Evolutionary conservation across 2,888 invertebrate species (phyloP), one percentile per base, ranked within the genome.

Genomic region (Cantharis lateralis): DNA sequence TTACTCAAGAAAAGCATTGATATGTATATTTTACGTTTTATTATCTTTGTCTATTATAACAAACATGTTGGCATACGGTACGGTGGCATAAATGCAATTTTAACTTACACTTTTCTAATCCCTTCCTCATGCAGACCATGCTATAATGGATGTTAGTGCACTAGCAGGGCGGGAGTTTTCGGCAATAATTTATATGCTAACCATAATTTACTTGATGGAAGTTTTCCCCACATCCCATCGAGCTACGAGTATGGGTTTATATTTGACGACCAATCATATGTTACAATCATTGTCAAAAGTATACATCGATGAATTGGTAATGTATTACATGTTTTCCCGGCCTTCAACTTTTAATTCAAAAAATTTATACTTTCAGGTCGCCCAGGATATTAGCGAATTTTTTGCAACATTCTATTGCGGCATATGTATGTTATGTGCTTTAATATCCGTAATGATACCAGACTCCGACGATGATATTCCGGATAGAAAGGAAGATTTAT

Each of bases 321-420:
- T 32, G 5, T 2, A 13, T n/a, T 10, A 10, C 1, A 32, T 1
- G 2, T 32, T 32, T n/a, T 48, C 0, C 32, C 1, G 13, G 13
- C 0, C 1, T 11, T 3, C 2, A 32, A 32, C 4, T 28, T 32
- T 13, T 48, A n/a, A 48, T n/a, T n/a, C 0, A 32, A 13, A n/a
- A n/a, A 10, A 28, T 2, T 28, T 28, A 24, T 5, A 1, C 1
- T 48, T 48, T n/a, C n/a, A 48, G 48, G 0, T 48, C 4, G 1
- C n/a, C 7, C 0, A 1, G n/a, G n/a, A 7, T 0, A n/a, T 0
- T 1, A 48, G 1, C 5, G 7, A n/a, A n/a, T 2, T 48, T n/a
- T n/a, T 48, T 9, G n/a, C 7, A 0, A 2, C 7, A 1, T 48
- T 48, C n/a, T 48, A 2, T 48, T 48, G n/a, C 5, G 48, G 48